Evolutionary conservation across 53 echinoderm and acorn worm species (phyloP).

Genomic region (Arbacia lixula): DNA sequence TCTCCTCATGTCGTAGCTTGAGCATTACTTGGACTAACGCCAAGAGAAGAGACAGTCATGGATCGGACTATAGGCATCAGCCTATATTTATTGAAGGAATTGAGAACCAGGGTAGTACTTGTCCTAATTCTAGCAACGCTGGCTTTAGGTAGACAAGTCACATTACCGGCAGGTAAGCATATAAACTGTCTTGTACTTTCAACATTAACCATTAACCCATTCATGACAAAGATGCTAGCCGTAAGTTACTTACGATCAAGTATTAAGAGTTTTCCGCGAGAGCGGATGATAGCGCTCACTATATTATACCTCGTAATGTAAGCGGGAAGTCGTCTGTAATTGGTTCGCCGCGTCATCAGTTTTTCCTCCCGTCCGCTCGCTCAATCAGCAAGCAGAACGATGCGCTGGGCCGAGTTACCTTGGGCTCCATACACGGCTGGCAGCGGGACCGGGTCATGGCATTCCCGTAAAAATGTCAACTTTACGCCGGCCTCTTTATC

Average conservation of each 20-base stretch:
- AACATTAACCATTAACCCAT: too few relatives aligned
- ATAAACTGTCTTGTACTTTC: not conserved
- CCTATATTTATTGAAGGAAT: constrained; percentile 58
- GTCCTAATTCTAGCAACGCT: constrained; percentile 46
- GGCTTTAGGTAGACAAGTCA: constrained; percentile 46
- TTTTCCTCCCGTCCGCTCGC: constrained; percentile 38
- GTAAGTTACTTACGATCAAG: too few relatives aligned
- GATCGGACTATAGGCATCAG: constrained; percentile 59
- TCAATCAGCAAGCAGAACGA: constrained; percentile 41
- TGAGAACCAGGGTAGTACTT: constrained; percentile 44
- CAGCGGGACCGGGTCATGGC: not conserved
- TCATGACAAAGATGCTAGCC: too few relatives aligned
- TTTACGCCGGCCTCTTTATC: constrained; percentile 11
- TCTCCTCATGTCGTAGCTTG: constrained; percentile 59
- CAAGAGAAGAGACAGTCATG: constrained; percentile 45
- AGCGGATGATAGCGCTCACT: too few relatives aligned
- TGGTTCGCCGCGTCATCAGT: constrained; percentile 58
- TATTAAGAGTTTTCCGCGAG: too few relatives aligned
- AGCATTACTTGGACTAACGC: constrained; percentile 53
- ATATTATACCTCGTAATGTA: constrained; percentile 21
- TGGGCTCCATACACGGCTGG: not conserved
- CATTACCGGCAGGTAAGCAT: constrained; percentile 46
- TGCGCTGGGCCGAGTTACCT: constrained; percentile 20
- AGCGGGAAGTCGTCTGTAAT: constrained; percentile 52
- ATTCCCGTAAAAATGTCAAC: constrained; percentile 22